Base-by-base conservation (phyloP, 2,888 invertebrate species). In the Hypercompe scribonia region DNA sequence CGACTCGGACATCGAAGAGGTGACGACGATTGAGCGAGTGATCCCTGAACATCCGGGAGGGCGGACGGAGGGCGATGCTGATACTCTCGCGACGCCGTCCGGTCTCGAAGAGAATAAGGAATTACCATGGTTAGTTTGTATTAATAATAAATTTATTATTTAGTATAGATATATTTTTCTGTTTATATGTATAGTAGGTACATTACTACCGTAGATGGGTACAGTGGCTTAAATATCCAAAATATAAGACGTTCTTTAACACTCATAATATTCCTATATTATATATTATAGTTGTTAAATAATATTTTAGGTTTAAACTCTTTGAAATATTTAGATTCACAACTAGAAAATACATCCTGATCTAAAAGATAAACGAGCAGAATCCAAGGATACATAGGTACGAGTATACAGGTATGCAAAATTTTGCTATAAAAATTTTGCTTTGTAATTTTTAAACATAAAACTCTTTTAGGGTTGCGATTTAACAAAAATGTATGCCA, bases 1-100 rank as follows among this genome's bases (percentile, higher is more conserved):
- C 90, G 98, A 98, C 93, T 98, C 98, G 33, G 98, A 98, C 90
- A 98, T 98, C 87, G 98, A 98, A 91, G 98, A 98, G 93, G 98
- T 98, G 89, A 97, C 97, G 66, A 97, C 97, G 72, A 97, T 97
- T 68, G 96, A 96, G 86, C 96, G 96, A 66, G 93, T 95, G 76
- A 96, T 96, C 66, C 96, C 96, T 73, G 96, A 96, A 86, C 94
- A 96, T 81, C 95, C 92, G 77, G 95, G 91, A 0, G 95, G 95
- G 31, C 87, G 94, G 80, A 87, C 91, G 3, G 95, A 95, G 85
- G 95, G 94, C 2, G 96, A 96, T 81, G 88, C 95, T 4, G 96
- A 96, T 78, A 96, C 96, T 7, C 87, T 96, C 76, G 95, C 94
- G 54, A 96, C 96, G 70, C 96, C 96, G 71, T 96, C 96, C 24